These are phyloP conservation scores for Bovichtus diacanthus DNA, from an alignment of 2,797 vertebrate species.

Conservation along the genomic window DNA sequence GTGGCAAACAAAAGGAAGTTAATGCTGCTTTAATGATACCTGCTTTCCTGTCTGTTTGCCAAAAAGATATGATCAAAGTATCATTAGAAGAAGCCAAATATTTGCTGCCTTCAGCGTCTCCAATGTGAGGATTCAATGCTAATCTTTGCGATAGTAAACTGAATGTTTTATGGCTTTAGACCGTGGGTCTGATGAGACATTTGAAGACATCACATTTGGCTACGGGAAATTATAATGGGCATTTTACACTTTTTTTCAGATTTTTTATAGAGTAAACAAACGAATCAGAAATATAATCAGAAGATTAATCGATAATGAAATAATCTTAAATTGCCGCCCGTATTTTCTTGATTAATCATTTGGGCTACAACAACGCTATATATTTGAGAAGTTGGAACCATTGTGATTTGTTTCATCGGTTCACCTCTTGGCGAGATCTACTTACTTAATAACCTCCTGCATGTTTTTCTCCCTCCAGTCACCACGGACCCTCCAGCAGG, in stretches of 20 bases:
- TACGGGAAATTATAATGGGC: neutral
- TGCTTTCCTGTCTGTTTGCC: neutral
- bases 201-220: neutral
- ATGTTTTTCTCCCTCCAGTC: constrained; percentile 79
- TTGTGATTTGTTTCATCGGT: neutral
- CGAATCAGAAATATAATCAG: neutral
- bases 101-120: no score
- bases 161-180: neutral
- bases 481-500: constrained; percentile 94
- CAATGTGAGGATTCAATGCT: no score
- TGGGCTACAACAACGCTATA: neutral
- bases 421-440: neutral
- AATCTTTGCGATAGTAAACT: neutral
- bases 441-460: neutral
- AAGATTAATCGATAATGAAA: neutral
- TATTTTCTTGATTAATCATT: neutral
- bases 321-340: neutral
- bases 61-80: no score
- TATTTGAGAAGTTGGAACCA: neutral
- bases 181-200: no score
- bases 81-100: no score
- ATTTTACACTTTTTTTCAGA: neutral
- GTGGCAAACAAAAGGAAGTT: no score
- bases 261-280: no score
- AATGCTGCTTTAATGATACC: neutral